Conservation (phyloP, 2,888 invertebrate species). For the Neoaliturus tenellus region DNA sequence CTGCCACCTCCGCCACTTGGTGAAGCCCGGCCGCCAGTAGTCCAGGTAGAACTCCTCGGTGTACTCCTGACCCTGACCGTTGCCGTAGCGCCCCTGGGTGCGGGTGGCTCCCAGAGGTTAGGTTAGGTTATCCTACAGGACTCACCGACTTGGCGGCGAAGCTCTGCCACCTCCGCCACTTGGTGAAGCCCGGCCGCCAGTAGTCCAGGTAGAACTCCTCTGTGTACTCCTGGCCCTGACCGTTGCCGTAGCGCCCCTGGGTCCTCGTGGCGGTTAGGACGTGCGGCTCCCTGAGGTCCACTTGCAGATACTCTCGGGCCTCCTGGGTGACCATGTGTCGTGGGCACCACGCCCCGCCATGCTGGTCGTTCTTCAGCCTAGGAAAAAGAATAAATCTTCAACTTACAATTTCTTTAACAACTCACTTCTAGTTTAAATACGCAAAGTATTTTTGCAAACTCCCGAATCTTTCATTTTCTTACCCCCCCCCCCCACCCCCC, state of each 20-base stretch:
- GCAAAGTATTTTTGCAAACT: too few relatives aligned
- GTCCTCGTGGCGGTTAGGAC: slow-evolving; percentile 90
- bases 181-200: slow-evolving; percentile 80
- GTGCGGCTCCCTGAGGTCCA: slow-evolving; percentile 84
- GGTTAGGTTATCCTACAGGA: too few relatives aligned
- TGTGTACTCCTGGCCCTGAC: slow-evolving; percentile 91
- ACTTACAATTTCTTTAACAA: too few relatives aligned
- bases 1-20: slow-evolving; percentile 86
- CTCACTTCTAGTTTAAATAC: too few relatives aligned
- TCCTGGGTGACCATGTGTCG: slow-evolving; percentile 84
- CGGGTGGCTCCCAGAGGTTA: slow-evolving; percentile 90
- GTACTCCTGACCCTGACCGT: slow-evolving; percentile 92
- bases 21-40: slow-evolving; percentile 83
- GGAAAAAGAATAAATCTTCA: too few relatives aligned
- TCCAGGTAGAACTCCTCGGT: slow-evolving; percentile 89
- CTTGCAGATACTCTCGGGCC: slow-evolving; percentile 88
- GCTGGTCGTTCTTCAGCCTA: slow-evolving; percentile 89
- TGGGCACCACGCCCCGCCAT: slow-evolving; percentile 96
- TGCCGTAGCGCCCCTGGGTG: slow-evolving; percentile 94
- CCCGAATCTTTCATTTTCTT: too few relatives aligned
- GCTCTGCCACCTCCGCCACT: slow-evolving; percentile 88
- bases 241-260: slow-evolving; percentile 94
- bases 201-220: slow-evolving; percentile 90
- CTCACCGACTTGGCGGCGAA: slow-evolving; percentile 85
- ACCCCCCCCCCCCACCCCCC: too few relatives aligned